Base-by-base conservation (phyloP, 2,113 vertebrate genomes). In the Alouatta palliata region DNA sequence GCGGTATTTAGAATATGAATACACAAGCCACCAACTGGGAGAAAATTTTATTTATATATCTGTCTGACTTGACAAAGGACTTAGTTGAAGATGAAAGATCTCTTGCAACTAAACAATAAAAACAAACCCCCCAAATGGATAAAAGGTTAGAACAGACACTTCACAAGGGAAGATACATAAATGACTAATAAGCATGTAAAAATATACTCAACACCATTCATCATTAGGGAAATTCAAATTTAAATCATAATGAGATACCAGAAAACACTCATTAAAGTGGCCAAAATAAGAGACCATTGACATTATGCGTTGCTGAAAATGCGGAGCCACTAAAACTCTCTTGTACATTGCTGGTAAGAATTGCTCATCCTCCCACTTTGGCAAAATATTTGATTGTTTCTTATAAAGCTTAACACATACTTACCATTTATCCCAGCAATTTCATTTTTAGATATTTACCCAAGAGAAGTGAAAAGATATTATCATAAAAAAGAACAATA, bases 81-180 rank as follows among this genome's bases (percentile, higher is more conserved):
- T 37, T 79, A 8, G 52, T 79, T 90, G 56, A 93, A 96, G 75
- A 47, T 54, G 75, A 84, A 95, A 93, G 25, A 40, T 47, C 20
- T 90, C 35, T 64, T 87, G 43, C 10, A 91, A 84, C 21, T 88
- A 88, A 88, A 68, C 19, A 68, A 64, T 49, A 84, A 97, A 93
- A 95, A 45, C n/a, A 90, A 90, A 25, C 3, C 23, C 12, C 19
- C 21, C 0, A 8, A 76, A 76, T 35, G 2, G 9, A 80, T 30
- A 87, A 82, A 87, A 91, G 21, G 25, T 27, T 87, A 56, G 30
- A 87, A 76, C 9, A 93, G 35, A 66, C 25, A 61, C 4, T 71
- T 68, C 47, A 64, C 20, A 82, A 82, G 79, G 25, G 37, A 70
- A 94, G n/a, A 71, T 23, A 90, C 6, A 88, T 2, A 92, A 82